Evolutionary conservation across 2,888 invertebrate species (phyloP).

Genomic region (Pachymerium ferrugineum): DNA sequence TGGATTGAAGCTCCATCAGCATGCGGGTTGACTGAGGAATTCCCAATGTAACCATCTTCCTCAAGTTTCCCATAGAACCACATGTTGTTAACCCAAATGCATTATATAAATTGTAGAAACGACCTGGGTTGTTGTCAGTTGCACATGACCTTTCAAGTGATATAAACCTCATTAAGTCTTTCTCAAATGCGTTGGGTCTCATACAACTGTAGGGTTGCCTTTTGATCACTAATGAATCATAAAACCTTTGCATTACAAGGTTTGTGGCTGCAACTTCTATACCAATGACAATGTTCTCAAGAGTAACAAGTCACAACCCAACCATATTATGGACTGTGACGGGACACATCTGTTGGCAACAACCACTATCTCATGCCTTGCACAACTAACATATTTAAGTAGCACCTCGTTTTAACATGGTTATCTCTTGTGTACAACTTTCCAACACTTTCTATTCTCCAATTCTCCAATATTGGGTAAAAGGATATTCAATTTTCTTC

Average conservation of each 20-base stretch:
- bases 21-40: conserved; percentile 3
- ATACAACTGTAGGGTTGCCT: not conserved
- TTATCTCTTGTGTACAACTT: too few species aligned
- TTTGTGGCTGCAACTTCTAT: not conserved
- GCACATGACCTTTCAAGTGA: conserved; percentile 8
- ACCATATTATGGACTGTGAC: not conserved
- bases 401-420: too few species aligned
- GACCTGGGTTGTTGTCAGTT: not conserved
- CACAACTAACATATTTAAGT: not conserved
- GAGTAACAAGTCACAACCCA: not conserved
- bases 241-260: not conserved
- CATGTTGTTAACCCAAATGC: not conserved
- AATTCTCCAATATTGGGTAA: not conserved
- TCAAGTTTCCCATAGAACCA: not conserved
- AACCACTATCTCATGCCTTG: not conserved
- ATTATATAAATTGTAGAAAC: not conserved
- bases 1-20: conserved; percentile 8
- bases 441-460: not conserved
- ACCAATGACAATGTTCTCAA: not conserved
- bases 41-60: conserved; percentile 8
- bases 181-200: not conserved
- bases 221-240: conserved; percentile 9
- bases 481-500: not conserved
- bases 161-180: conserved; percentile 13
- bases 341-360: not conserved